A percentile compares a stretch with the other conserved stretches of the same genome.
phyloP scores from a whole-genome alignment of 2,888 invertebrate genomes.

The Sialis lutaria region DNA sequence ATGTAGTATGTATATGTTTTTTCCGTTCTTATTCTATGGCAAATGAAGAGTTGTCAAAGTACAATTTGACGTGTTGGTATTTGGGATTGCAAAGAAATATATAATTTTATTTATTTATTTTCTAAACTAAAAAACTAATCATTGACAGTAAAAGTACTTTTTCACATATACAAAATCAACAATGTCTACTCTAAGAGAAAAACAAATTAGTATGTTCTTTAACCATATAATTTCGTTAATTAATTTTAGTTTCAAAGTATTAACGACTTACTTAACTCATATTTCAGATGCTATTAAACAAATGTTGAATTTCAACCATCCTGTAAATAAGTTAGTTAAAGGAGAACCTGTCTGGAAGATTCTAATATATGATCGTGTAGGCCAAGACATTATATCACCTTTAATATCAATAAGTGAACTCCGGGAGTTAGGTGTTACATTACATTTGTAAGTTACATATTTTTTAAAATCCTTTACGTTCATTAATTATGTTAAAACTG shows the following conservation, averaged over 20 bases:
- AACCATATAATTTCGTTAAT: neutral
- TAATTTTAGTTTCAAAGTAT: too few relatives aligned
- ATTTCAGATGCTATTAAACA: slow-evolving; percentile 75
- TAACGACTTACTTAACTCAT: neutral
- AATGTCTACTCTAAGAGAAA: neutral
- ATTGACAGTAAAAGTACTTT: too few relatives aligned
- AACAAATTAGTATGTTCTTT: neutral
- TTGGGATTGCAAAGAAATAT: too few relatives aligned
- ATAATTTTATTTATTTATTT: too few relatives aligned
- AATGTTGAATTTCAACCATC: slow-evolving; percentile 86
- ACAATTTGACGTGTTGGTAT: too few relatives aligned
- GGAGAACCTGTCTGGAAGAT: slow-evolving; percentile 93
- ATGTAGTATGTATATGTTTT: too few relatives aligned
- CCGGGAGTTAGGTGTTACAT: slow-evolving; percentile 87
- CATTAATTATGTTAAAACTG: slow-evolving; percentile 1
- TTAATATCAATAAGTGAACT: slow-evolving; percentile 89
- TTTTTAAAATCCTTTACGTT: neutral
- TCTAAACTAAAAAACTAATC: too few relatives aligned
- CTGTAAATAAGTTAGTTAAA: slow-evolving; percentile 53
- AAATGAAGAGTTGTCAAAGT: too few relatives aligned
- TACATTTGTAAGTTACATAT: slow-evolving; percentile 69
- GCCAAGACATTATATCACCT: slow-evolving; percentile 97
- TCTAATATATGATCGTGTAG: slow-evolving; percentile 85
- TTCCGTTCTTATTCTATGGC: too few relatives aligned
- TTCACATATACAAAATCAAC: neutral